Percentiles rank a stretch among this genome's conserved stretches.
These are phyloP conservation scores for Cardiocondyla obscurior DNA, from an alignment of 1,140 invertebrate species.

Conservation along the genomic window DNA sequence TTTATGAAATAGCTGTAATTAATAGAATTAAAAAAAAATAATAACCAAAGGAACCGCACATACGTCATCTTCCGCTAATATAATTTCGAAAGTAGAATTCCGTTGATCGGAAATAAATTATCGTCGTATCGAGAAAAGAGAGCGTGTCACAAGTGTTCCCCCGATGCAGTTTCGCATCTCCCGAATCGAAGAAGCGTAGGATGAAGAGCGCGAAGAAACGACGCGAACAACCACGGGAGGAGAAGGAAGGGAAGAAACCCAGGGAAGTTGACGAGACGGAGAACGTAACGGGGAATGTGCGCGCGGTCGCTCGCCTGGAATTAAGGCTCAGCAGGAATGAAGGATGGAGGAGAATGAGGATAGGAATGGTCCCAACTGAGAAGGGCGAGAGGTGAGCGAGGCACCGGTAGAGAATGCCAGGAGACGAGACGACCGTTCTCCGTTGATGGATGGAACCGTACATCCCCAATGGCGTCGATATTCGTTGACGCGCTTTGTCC, in stretches of 20 bases:
- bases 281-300: constrained; percentile 67
- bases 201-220: constrained; percentile 39
- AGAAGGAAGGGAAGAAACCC: background rate
- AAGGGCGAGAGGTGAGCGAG: constrained; percentile 47
- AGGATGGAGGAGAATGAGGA: constrained; percentile 71
- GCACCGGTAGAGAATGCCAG: constrained; percentile 72
- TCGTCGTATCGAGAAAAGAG: background rate
- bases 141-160: background rate
- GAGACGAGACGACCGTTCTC: constrained; percentile 73
- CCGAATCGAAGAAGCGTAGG: constrained; percentile 37
- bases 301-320: constrained; percentile 62
- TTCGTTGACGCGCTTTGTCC: background rate
- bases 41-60: background rate
- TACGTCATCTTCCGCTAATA: background rate
- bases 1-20: too few species aligned
- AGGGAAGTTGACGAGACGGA: constrained; percentile 46
- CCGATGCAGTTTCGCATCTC: constrained; percentile 34
- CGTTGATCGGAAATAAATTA: background rate
- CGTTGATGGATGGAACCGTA: constrained; percentile 75
- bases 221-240: background rate
- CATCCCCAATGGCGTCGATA: constrained; percentile 69
- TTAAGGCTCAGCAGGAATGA: constrained; percentile 72
- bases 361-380: constrained; percentile 66
- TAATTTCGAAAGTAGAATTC: background rate
- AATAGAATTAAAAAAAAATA: background rate